Conservation (phyloP, 2,797 vertebrate genomes). For the Sternarchorhynchus goeldii region DNA sequence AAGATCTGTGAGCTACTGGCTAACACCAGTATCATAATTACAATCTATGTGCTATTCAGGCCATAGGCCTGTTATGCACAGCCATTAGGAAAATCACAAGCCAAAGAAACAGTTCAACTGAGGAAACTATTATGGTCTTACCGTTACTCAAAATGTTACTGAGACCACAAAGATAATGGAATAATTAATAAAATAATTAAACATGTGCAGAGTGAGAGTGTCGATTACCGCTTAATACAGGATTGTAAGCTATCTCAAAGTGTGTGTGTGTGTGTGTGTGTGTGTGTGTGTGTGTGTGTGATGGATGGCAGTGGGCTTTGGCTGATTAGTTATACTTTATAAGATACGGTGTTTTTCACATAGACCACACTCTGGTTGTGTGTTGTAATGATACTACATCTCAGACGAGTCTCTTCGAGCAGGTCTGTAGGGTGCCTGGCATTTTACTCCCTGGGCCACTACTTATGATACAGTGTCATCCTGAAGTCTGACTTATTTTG, state of each 20-base stretch:
- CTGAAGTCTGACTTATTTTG: conserved; percentile 3
- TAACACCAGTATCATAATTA: conserved; percentile 53
- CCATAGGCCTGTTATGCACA: conserved; percentile 41
- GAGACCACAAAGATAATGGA: conserved; percentile 26
- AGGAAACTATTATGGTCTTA: conserved; percentile 60
- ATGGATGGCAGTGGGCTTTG: background rate
- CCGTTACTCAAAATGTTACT: conserved; percentile 31
- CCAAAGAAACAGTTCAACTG: conserved; percentile 62
- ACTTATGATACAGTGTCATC: background rate
- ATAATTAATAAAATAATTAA: conserved; percentile 60
- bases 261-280: too few species aligned
- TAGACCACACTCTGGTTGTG: background rate
- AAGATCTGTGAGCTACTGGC: conserved; percentile 37
- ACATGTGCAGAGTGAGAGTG: conserved; percentile 40
- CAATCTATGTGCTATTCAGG: conserved; percentile 47
- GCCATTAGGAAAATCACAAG: conserved; percentile 56
- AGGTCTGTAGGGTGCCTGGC: background rate
- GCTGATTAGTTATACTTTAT: conserved; percentile 51
- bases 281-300: conserved; percentile 25
- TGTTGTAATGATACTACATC: background rate
- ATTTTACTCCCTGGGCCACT: background rate
- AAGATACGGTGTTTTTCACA: too few species aligned
- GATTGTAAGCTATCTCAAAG: too few species aligned
- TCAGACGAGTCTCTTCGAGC: background rate
- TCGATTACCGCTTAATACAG: too few species aligned